Conservation (phyloP, 2,113 vertebrate species). For the Manacus vitellinus region DNA sequence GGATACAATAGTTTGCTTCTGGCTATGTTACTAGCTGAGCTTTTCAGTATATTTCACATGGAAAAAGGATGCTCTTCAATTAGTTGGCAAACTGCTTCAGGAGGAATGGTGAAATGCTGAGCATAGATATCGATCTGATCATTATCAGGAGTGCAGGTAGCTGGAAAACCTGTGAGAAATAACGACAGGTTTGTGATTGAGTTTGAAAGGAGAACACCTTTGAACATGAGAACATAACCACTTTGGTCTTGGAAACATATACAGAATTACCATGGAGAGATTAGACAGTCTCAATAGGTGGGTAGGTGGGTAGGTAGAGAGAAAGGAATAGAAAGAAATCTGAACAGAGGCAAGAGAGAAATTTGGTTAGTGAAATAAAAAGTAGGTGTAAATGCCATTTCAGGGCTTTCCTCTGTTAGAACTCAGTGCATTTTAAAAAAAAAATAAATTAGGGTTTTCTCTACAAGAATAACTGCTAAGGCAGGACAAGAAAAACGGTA, state of each 20-base stretch:
- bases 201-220: not conserved
- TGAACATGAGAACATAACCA: not conserved
- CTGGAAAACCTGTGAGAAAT: conserved; percentile 2
- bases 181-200: not conserved
- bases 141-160: not conserved
- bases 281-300: not conserved
- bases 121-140: not conserved
- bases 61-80: conserved; percentile 23
- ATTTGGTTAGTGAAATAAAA: conserved; percentile 4
- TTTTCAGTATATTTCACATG: not conserved
- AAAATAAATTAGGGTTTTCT: not conserved
- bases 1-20: conserved; percentile 8
- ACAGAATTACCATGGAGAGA: not conserved
- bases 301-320: not conserved
- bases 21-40: not conserved
- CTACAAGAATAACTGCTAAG: not conserved
- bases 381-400: not conserved
- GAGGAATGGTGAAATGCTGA: not conserved
- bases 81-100: not conserved
- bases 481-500: not conserved
- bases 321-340: not conserved
- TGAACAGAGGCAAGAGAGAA: not conserved
- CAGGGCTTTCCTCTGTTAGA: not conserved
- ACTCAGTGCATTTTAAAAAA: not conserved
- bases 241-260: not conserved